Evolutionary conservation across 2,113 vertebrate species (phyloP).

Genomic region (Cebus imitator): DNA sequence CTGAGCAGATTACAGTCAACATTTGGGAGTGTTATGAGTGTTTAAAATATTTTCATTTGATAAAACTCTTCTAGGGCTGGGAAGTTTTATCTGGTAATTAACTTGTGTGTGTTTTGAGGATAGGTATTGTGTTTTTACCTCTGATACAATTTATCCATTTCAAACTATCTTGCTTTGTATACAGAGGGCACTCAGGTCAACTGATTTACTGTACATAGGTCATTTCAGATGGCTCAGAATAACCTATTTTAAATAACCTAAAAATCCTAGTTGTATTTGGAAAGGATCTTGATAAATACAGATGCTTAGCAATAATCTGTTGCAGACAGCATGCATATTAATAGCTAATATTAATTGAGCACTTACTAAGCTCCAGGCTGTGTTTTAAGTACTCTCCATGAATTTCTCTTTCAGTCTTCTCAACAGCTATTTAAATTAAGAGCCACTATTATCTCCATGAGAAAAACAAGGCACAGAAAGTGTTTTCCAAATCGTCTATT

Average conservation of each 20-base stretch:
- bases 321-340: neutral
- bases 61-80: neutral
- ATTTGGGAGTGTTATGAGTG: neutral
- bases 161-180: neutral
- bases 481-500: neutral
- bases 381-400: slow-evolving; percentile 4
- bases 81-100: neutral
- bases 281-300: neutral
- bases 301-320: neutral
- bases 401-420: neutral
- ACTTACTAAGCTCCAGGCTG: neutral
- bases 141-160: neutral
- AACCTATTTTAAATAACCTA: neutral
- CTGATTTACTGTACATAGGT: neutral
- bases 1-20: neutral
- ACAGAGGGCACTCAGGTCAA: neutral
- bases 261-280: neutral
- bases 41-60: neutral
- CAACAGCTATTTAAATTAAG: neutral
- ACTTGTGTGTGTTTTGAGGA: neutral
- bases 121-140: neutral
- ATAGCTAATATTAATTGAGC: neutral
- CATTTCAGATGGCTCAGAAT: neutral
- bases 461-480: neutral
- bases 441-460: neutral